These are phyloP conservation scores for Meloidogyne floridensis DNA, from an alignment of 1,140 invertebrate species.

Conservation along the genomic window DNA sequence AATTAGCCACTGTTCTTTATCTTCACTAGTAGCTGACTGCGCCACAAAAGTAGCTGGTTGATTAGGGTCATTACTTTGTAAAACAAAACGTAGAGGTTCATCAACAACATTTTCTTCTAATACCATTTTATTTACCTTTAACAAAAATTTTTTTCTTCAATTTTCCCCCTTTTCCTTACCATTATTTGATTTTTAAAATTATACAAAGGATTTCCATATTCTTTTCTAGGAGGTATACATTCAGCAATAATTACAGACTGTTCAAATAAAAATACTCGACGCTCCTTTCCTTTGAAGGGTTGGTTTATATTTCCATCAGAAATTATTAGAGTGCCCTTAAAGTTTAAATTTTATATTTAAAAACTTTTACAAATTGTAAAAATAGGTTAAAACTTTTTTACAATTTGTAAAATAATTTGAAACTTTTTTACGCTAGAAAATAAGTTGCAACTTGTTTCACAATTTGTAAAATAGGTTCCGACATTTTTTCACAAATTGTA, in stretches of 20 bases:
- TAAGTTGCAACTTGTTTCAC: no score
- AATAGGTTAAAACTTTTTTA: no score
- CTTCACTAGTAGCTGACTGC: constrained; percentile 53
- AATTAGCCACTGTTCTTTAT: constrained; percentile 62
- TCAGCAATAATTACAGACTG: constrained; percentile 72
- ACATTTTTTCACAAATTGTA: no score
- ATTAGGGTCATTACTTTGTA: constrained; percentile 57
- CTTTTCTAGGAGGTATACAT: constrained; percentile 75
- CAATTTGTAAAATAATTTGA: no score
- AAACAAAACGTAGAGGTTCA: constrained; percentile 60
- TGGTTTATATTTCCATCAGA: constrained; percentile 69
- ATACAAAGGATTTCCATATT: constrained; percentile 90
- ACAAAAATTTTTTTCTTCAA: neutral
- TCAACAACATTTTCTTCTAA: constrained; percentile 54
- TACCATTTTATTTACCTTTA: constrained; percentile 64
- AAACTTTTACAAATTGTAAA: no score
- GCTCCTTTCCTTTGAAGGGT: constrained; percentile 77
- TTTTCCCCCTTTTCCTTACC: constrained; percentile 70
- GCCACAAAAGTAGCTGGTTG: constrained; percentile 56
- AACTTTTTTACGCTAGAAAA: no score
- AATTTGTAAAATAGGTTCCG: no score
- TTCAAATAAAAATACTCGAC: constrained; percentile 96
- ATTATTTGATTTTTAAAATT: constrained; percentile 94
- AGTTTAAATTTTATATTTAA: neutral
- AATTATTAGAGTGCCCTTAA: constrained; percentile 78